Evolutionary conservation across 2,888 invertebrate genomes (phyloP).

Genomic region (Rhagonycha lutea): DNA sequence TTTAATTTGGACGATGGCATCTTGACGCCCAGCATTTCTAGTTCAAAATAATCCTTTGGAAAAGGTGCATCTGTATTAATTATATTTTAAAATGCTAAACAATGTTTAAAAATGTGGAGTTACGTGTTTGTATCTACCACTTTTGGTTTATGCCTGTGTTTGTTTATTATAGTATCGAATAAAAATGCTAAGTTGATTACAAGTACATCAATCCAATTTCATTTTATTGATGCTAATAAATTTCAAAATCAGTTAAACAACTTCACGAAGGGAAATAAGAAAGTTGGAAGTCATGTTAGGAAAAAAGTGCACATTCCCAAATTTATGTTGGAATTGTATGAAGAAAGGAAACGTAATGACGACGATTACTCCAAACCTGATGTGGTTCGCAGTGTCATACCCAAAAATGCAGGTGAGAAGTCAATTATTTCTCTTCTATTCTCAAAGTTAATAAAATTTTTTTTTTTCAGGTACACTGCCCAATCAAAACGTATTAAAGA

Average conservation of each 20-base stretch:
- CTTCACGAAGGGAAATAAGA: slow-evolving; percentile 5
- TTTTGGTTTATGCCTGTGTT: slow-evolving; percentile 17
- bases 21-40: slow-evolving; percentile 41
- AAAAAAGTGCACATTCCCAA: slow-evolving; percentile 49
- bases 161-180: slow-evolving; percentile 10
- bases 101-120: slow-evolving; percentile 25
- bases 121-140: slow-evolving; percentile 11
- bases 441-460: not conserved
- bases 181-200: slow-evolving; percentile 17
- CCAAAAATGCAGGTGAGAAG: slow-evolving; percentile 48
- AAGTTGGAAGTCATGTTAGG: slow-evolving; percentile 6
- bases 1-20: slow-evolving; percentile 39
- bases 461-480: slow-evolving; percentile 38
- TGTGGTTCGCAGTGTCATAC: slow-evolving; percentile 52
- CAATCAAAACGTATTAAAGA: slow-evolving; percentile 37
- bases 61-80: not conserved
- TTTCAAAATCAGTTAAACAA: slow-evolving; percentile 5
- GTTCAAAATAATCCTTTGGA: slow-evolving; percentile 19
- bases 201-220: slow-evolving; percentile 25
- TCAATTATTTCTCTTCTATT: not conserved
- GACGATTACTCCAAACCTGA: slow-evolving; percentile 41
- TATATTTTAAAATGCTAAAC: not conserved
- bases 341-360: slow-evolving; percentile 43
- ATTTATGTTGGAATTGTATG: slow-evolving; percentile 54
- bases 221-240: slow-evolving; percentile 18